Percentiles rank a stretch among this genome's conserved stretches.
phyloP scores from a whole-genome alignment of 92 coral and sea anemone species.

The Galaxea fascicularis region DNA sequence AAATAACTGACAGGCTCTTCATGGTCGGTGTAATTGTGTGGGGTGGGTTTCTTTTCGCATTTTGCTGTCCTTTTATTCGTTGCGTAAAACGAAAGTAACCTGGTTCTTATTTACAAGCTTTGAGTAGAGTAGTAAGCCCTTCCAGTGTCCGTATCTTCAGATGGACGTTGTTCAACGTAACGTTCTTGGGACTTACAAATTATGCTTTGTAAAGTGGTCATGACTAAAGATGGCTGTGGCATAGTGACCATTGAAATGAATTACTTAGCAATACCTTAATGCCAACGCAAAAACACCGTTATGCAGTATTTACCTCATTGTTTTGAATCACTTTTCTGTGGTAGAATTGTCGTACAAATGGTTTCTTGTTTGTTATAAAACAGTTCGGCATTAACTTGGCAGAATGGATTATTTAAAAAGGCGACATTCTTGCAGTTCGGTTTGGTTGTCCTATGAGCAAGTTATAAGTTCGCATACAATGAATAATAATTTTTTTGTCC shows the following conservation, averaged over 20 bases:
- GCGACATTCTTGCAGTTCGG: background rate
- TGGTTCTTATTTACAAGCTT: background rate
- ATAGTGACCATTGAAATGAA: too few species aligned
- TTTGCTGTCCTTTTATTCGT: constrained; percentile 83
- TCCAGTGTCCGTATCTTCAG: background rate
- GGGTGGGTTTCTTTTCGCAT: constrained; percentile 79
- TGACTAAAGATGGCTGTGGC: too few species aligned
- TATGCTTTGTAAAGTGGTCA: too few species aligned
- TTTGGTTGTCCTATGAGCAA: background rate
- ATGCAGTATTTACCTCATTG: too few species aligned
- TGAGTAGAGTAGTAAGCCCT: background rate
- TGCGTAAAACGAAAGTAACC: constrained; percentile 7
- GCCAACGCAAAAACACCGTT: too few species aligned
- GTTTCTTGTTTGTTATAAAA: too few species aligned
- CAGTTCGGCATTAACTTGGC: background rate
- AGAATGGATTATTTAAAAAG: background rate
- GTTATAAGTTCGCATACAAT: background rate
- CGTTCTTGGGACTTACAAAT: too few species aligned
- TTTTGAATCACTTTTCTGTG: too few species aligned
- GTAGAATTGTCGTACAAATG: background rate
- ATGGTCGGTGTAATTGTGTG: constrained; percentile 81
- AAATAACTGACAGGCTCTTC: constrained; percentile 79
- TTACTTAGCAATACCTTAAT: too few species aligned
- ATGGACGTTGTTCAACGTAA: background rate
- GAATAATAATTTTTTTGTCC: background rate